phyloP scores from a whole-genome alignment of 2,113 vertebrate genomes.

The Apteryx mantelli region DNA sequence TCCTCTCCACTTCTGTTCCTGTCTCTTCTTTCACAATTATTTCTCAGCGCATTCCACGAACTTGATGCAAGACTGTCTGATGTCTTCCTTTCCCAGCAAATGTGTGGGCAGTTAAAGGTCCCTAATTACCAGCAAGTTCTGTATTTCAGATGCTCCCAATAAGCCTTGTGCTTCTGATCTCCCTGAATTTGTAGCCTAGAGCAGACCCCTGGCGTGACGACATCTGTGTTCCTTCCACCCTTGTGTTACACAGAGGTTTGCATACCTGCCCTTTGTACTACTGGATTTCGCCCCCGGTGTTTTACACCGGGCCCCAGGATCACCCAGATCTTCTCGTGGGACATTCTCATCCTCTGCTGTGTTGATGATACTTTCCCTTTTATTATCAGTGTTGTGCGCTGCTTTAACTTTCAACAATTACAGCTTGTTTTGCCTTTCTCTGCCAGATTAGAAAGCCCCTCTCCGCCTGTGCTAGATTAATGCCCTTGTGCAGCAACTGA shows the following conservation, averaged over 20 bases:
- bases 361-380: not conserved
- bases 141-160: slow-evolving; percentile 64
- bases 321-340: not conserved
- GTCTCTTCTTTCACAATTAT: not conserved
- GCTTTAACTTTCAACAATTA: not conserved
- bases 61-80: slow-evolving; percentile 1
- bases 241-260: not conserved
- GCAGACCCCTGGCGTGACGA: slow-evolving; percentile 25
- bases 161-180: slow-evolving; percentile 45
- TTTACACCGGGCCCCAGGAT: not conserved
- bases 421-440: not conserved
- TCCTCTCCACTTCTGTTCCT: not conserved
- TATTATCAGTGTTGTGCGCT: not conserved
- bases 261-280: slow-evolving; percentile 1
- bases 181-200: slow-evolving; percentile 38
- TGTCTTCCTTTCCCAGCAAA: slow-evolving; percentile 46
- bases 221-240: slow-evolving; percentile 55
- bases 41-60: not conserved
- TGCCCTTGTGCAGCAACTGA: rapidly evolving
- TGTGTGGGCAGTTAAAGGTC: slow-evolving; percentile 53
- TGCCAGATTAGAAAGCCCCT: not conserved
- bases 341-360: not conserved
- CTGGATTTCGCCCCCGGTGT: not conserved
- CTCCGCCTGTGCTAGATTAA: rapidly evolving
- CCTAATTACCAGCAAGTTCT: slow-evolving; percentile 49